These are phyloP conservation scores for Eupelmus urozonus DNA, from an alignment of 2,888 invertebrate genomes.

Conservation along the genomic window DNA sequence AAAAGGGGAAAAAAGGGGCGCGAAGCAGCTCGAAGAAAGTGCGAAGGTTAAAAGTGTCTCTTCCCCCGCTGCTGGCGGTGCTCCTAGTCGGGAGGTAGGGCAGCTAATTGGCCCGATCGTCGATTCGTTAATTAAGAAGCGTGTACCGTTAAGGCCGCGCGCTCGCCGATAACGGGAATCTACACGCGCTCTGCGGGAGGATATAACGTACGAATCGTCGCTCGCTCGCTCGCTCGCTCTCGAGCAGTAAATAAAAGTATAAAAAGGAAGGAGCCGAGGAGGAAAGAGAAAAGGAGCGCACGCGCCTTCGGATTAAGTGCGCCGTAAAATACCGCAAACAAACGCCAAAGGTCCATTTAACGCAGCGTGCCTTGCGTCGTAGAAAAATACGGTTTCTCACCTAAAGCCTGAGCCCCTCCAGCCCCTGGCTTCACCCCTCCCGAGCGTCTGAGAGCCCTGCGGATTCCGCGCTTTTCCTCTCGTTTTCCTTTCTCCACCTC, in stretches of 20 bases:
- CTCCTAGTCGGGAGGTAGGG: too few relatives aligned
- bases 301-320: conserved; percentile 49
- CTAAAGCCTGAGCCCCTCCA: conserved; percentile 4
- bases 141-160: conserved; percentile 34
- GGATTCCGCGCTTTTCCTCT: conserved; percentile 7
- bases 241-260: conserved; percentile 35
- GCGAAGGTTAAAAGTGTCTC: conserved; percentile 30
- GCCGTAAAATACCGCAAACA: conserved; percentile 54
- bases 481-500: conserved; percentile 15
- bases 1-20: background rate
- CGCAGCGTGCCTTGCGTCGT: conserved; percentile 24
- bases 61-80: background rate
- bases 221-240: too few relatives aligned
- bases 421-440: too few relatives aligned
- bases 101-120: conserved; percentile 41
- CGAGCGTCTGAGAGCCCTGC: background rate
- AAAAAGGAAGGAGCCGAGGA: conserved; percentile 13
- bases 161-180: conserved; percentile 40
- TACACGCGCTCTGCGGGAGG: conserved; percentile 17
- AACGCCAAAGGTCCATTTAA: conserved; percentile 56
- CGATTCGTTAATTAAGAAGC: conserved; percentile 52
- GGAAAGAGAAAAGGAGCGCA: conserved; percentile 14
- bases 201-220: too few relatives aligned
- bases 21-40: background rate
- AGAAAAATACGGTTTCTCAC: conserved; percentile 43